Base-by-base conservation (phyloP, 2,113 vertebrate species). In the Columba livia region DNA sequence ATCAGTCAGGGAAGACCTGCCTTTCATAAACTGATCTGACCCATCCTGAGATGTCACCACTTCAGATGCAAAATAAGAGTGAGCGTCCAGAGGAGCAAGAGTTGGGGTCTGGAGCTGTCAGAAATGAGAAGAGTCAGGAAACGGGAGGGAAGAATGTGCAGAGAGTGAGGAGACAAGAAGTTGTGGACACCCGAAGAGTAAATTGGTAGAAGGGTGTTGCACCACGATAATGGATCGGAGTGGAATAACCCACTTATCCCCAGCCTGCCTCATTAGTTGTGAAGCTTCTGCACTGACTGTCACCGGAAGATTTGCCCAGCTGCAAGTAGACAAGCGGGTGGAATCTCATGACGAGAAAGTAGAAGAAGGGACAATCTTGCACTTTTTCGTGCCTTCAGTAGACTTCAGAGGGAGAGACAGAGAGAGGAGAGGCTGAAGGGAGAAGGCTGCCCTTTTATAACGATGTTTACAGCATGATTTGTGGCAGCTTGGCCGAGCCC, bases 401-500 rank as follows among this genome's bases (percentile, higher is more conserved):
- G 42, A 51, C 54, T 50, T 73, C 54, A 73, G 48, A 38, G 7
- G 6, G 29, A 57, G 29, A 66, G 26, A 53, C 15, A 84, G 56
- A 44, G 34, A n/a, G 5, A 80, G 12, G 7, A 79, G 23, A 38
- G 19, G 31, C 47, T 73, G 40, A 44, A 44, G 66, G 42, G 19
- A 25, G 12, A 12, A 77, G 34, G 14, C 28, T 44, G 42, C 50
- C 14, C 20, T 56, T 65, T 50, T 71, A 21, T 28, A 32, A 67
- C 32, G 40, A 34, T 56, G 47, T 44, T 34, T 36, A 20, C 17
- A 15, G 51, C n/a, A 47, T 18, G 66, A 40, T 25, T 25, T 36
- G 67, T 81, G 20, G 36, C 10, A 75, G 28, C 50, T 75, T 0
- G 2, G 24, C 25, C 0, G 0, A 47, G 36, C 10, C 25, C 70